Conservation (phyloP, 2,797 vertebrate genomes). For the Gallinago nigripennis region DNA sequence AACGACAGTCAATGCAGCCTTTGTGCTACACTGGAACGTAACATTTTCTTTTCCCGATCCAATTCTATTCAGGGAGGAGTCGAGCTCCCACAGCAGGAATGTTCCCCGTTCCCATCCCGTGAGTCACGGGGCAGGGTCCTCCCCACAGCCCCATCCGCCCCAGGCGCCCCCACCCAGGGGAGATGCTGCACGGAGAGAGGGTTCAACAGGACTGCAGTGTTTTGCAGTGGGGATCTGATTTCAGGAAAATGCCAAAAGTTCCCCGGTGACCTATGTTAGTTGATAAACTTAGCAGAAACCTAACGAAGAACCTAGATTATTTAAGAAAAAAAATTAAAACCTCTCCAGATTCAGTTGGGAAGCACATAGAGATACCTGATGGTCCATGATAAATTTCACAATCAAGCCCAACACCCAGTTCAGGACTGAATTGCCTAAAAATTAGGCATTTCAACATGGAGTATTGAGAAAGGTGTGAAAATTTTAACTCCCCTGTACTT, state of each 20-base stretch:
- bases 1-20: background rate
- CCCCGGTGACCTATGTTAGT: background rate
- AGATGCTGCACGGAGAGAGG: background rate
- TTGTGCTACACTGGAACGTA: background rate
- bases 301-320: background rate
- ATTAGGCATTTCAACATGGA: rapidly evolving
- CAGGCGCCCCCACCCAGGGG: background rate
- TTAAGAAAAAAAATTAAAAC: background rate
- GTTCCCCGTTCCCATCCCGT: background rate
- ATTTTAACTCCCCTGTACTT: background rate
- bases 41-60: background rate
- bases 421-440: background rate
- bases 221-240: background rate
- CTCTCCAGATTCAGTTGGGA: background rate
- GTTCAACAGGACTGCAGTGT: rapidly evolving
- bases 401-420: background rate
- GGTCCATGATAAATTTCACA: background rate
- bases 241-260: background rate
- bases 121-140: background rate
- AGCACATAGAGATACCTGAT: background rate
- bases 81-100: rapidly evolving
- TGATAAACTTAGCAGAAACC: background rate
- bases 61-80: background rate
- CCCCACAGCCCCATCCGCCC: background rate
- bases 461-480: constrained; percentile 30